phyloP scores from a whole-genome alignment of 2,797 vertebrate genomes.

The Sparus aurata region DNA sequence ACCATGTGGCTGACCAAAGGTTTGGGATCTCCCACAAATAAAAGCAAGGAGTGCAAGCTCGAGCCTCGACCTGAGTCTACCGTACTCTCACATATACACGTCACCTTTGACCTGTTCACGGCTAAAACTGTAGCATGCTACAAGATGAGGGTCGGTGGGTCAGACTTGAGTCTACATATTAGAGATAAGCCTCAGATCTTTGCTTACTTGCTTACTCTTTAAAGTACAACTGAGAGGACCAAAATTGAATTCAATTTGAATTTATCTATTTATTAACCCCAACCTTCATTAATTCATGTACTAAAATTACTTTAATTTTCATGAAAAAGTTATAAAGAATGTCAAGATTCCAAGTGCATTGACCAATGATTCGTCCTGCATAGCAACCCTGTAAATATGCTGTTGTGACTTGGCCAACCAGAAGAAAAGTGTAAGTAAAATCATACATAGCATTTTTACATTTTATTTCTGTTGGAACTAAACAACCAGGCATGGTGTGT shows the following conservation, averaged over 20 bases:
- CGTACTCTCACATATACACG: background rate
- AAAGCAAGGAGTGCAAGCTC: constrained; percentile 20
- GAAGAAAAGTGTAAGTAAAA: too few relatives aligned
- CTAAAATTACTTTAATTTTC: too few relatives aligned
- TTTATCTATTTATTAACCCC: too few relatives aligned
- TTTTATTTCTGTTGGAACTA: too few relatives aligned
- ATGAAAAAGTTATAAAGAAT: background rate
- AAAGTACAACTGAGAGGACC: too few relatives aligned
- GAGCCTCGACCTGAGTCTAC: background rate
- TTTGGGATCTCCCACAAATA: constrained; percentile 35
- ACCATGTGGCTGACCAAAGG: constrained; percentile 40
- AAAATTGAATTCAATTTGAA: too few relatives aligned
- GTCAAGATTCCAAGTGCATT: background rate
- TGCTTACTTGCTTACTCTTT: too few relatives aligned
- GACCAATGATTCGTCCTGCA: background rate
- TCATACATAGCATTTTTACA: too few relatives aligned
- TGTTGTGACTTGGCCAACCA: too few relatives aligned
- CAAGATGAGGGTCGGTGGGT: constrained; percentile 26
- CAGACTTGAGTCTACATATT: background rate
- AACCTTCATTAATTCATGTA: too few relatives aligned
- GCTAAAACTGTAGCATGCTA: constrained; percentile 1
- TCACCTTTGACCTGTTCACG: constrained; percentile 13
- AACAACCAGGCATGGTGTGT: too few relatives aligned
- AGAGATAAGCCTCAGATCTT: constrained; percentile 1
- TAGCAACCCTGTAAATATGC: background rate